phyloP scores from a whole-genome alignment of 2,113 vertebrate genomes.

The Acanthochromis polyacanthus region DNA sequence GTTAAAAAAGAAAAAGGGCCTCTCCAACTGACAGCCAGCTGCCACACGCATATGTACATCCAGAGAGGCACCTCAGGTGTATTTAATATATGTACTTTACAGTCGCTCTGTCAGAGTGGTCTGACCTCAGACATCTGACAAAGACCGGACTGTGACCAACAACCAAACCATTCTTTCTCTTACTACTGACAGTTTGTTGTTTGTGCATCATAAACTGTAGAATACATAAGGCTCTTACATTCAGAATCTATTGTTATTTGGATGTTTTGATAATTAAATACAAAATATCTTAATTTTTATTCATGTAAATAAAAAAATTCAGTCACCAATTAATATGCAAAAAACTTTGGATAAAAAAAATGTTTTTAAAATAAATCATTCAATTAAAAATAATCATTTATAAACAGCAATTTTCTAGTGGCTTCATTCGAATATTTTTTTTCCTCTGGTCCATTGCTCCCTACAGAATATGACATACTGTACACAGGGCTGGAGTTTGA shows the following conservation, averaged over 20 bases:
- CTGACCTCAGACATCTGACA: constrained; percentile 40
- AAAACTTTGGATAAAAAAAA: neutral
- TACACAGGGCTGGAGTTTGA: neutral
- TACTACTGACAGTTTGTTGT: neutral
- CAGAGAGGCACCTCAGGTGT: constrained; percentile 22
- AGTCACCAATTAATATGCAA: neutral
- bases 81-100: constrained; percentile 44
- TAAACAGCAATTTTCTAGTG: neutral
- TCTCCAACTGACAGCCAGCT: constrained; percentile 38
- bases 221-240: neutral
- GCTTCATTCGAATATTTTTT: neutral
- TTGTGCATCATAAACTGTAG: neutral
- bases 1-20: neutral
- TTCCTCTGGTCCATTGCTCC: neutral
- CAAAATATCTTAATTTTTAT: neutral
- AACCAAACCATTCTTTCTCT: constrained; percentile 5
- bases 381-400: neutral
- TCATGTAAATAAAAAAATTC: neutral
- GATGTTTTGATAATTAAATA: neutral
- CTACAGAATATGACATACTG: neutral
- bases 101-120: constrained; percentile 26
- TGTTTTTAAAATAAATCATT: neutral
- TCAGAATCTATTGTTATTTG: neutral
- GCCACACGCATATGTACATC: neutral
- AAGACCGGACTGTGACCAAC: constrained; percentile 9